Base-by-base conservation (phyloP, 1,140 invertebrate species). In the Agrilus planipennis region DNA sequence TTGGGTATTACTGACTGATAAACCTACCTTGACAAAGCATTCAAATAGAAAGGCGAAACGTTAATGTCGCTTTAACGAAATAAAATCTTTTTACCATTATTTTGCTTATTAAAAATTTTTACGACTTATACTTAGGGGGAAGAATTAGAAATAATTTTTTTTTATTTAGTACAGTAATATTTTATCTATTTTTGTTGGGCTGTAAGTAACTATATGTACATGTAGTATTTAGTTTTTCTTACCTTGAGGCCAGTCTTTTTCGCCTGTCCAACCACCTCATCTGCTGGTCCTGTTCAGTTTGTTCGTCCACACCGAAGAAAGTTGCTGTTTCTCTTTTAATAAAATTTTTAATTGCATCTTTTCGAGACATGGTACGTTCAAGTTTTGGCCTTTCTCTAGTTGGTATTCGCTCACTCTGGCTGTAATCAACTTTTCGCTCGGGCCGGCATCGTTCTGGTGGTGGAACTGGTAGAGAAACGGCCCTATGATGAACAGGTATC, bases 221-320 rank as follows among this genome's bases (percentile, higher is more conserved):
- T 27, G 20, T 31, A 41, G 6, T 18, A 29, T 12, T n/a, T n/a
- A n/a, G n/a, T n/a, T n/a, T 14, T 20, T 19, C 35, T 71, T 72
- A 67, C 57, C 80, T 71, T 42, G 73, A 75, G 35, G 81, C 80
- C 63, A 84, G 72, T 46, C 83, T 67, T 55, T 77, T 74, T 50
- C 82, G 68, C 55, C 83, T 67, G 49, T 84, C 79, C 39, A 79
- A 64, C 83, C 83, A 86, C 60, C 79, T 61, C 46, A 74, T 64
- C 51, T 72, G 73, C 61, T 84, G 77, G 46, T 74, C 65, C 20
- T 71, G 68, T 60, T 84, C 79, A 34, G 76, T 75, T 51, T 80
- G 73, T 49, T 79, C 76, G 51, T 82, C 74, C 21, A 86, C 76
- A 5, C 83, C 83, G 57, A 86, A 85, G 59, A 86, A 86, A 38